Percentiles rank a stretch among this genome's conserved stretches.
Evolutionary conservation across 1,140 invertebrate species (phyloP).

Genomic region (Charaxes varanes): DNA sequence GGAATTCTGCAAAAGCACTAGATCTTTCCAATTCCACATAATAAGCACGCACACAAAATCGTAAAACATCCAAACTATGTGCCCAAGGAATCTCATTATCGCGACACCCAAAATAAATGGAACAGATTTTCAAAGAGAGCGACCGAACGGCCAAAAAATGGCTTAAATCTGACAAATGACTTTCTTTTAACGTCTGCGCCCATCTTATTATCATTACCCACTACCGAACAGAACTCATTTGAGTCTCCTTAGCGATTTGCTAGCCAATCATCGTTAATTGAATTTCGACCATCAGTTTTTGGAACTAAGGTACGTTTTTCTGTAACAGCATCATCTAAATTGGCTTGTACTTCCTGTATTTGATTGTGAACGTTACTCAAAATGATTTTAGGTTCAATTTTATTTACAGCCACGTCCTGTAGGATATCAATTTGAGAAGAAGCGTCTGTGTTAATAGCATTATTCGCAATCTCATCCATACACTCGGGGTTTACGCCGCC

Average conservation of each 20-base stretch:
- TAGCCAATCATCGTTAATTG: conserved; percentile 12
- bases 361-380: conserved; percentile 24
- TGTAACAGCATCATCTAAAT: conserved; percentile 19
- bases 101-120: conserved; percentile 53
- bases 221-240: conserved; percentile 72
- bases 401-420: conserved; percentile 19
- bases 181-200: conserved; percentile 73
- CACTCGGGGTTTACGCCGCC: conserved; percentile 62
- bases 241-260: conserved; percentile 54
- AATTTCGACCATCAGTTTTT: conserved; percentile 24
- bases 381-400: conserved; percentile 32
- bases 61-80: conserved; percentile 6
- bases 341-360: conserved; percentile 15
- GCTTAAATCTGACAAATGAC: conserved; percentile 70
- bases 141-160: conserved; percentile 66
- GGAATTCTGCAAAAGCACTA: too few species aligned
- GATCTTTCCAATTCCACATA: too few species aligned
- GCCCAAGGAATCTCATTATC: conserved; percentile 45
- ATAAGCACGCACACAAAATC: too few species aligned
- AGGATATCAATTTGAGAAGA: conserved; percentile 73
- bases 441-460: conserved; percentile 74
- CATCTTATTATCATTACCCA: conserved; percentile 73
- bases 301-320: conserved; percentile 24
- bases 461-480: conserved; percentile 73
- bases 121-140: conserved; percentile 66